Base-by-base conservation (phyloP, 2,113 vertebrate genomes). In the Laticauda laticaudata region DNA sequence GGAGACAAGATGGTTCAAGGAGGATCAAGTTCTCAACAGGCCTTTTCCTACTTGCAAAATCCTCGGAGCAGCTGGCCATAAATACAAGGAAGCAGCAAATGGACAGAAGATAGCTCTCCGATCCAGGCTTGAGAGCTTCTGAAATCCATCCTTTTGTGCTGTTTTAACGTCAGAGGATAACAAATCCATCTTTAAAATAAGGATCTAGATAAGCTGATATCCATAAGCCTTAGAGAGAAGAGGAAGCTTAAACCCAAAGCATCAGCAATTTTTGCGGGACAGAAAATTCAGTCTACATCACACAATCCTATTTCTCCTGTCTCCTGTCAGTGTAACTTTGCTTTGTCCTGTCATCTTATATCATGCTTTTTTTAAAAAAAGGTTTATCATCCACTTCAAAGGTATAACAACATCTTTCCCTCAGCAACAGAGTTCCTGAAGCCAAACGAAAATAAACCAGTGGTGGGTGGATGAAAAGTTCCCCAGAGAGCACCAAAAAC, bases 241-340 rank as follows among this genome's bases (percentile, higher is more conserved):
- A 9, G 0, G 11, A 24, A 53, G 9, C 10, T 12, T 2, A 39
- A 51, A 56, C 14, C 53, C 26, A 51, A 51, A 43, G 92, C 81
- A 88, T 91, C 59, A 75, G 34, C 34, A 56, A 53, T 69, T 24
- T 75, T 88, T 57, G 64, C 85, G 39, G 39, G 45, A 21, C 4
- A 39, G 51, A 51, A 48, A 93, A 88, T 88, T 57, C 53, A 10
- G 34, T 48, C 87, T n/a, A 29, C 34, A 34, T 91, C 87, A 43
- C 69, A 56, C 92, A 93, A 51, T 61, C 34, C 3, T 23, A n/a
- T 88, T 91, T 91, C 90, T 91, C 92, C 88, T 91, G n/a, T n/a
- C 92, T 45, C 90, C 3, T 85, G n/a, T 43, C 87, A 29, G 54
- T 11, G 26, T 18, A 87, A n/a, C 24, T 75, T 75, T 18, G 24